Conservation (phyloP, 1,140 invertebrate species). For the Meloidogyne hapla region DNA sequence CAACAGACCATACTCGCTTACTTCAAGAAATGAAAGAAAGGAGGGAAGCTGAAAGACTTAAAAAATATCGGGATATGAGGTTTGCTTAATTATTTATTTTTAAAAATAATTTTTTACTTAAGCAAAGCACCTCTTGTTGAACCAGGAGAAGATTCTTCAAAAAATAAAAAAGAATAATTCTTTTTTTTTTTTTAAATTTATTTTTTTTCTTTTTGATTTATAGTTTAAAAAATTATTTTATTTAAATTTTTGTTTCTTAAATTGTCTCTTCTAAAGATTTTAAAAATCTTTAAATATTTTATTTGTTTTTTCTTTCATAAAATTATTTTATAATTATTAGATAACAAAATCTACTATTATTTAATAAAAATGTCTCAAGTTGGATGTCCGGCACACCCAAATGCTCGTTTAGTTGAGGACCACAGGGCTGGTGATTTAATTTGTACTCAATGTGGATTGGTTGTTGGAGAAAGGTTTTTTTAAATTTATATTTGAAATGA, state of each 20-base stretch:
- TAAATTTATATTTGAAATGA: slow-evolving; percentile 15
- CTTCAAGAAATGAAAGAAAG: not conserved
- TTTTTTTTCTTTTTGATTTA: not conserved
- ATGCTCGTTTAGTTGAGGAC: slow-evolving; percentile 91
- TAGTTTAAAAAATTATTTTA: not conserved
- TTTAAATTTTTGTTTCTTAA: not conserved
- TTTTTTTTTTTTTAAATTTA: not conserved
- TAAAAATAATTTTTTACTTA: not conserved
- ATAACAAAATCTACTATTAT: no score
- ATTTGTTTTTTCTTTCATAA: not conserved
- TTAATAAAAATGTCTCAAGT: slow-evolving; percentile 25
- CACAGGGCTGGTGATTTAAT: slow-evolving; percentile 98
- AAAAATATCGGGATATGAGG: not conserved
- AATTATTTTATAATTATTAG: not conserved
- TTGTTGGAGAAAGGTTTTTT: slow-evolving; percentile 89
- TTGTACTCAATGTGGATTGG: slow-evolving; percentile 95
- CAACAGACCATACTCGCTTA: not conserved
- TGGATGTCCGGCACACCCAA: slow-evolving; percentile 76
- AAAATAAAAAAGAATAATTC: not conserved
- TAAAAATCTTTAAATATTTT: not conserved
- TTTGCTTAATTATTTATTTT: not conserved
- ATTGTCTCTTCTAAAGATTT: no score
- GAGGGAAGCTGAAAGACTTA: not conserved
- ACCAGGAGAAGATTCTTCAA: not conserved
- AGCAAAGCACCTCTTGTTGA: not conserved